Percentiles rank a stretch among this genome's conserved stretches.
Evolutionary conservation across 2,888 invertebrate genomes (phyloP).

Genomic region (Polyommatus icarus): DNA sequence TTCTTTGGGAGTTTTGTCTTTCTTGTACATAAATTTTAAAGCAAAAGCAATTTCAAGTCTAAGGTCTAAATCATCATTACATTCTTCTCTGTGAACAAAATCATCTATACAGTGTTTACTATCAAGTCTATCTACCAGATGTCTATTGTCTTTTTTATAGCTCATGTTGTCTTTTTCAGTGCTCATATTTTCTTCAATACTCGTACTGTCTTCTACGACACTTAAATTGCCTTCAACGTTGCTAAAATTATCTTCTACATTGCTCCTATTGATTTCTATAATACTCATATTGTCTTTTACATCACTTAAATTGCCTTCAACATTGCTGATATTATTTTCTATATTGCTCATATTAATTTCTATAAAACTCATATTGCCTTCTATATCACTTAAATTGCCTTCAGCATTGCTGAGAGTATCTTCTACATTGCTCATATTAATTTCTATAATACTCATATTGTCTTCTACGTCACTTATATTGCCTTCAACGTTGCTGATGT

Average conservation of each 20-base stretch:
- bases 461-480: background rate
- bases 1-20: background rate
- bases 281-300: background rate
- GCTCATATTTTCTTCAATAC: background rate
- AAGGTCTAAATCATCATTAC: background rate
- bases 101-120: too few species aligned
- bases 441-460: background rate
- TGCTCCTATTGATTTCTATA: background rate
- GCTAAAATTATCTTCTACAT: background rate
- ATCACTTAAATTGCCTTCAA: background rate
- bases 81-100: background rate
- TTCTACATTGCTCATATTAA: background rate
- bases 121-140: background rate
- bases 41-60: background rate
- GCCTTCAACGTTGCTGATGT: background rate
- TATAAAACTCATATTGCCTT: background rate
- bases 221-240: too few species aligned
- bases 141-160: background rate
- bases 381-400: background rate
- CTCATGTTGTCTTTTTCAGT: background rate
- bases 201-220: background rate
- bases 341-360: background rate
- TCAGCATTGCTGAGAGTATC: background rate
- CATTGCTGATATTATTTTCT: background rate
- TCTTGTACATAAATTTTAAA: background rate